Evolutionary conservation across 2,888 invertebrate species (phyloP).

Genomic region (Sarcophaga caerulescens): DNA sequence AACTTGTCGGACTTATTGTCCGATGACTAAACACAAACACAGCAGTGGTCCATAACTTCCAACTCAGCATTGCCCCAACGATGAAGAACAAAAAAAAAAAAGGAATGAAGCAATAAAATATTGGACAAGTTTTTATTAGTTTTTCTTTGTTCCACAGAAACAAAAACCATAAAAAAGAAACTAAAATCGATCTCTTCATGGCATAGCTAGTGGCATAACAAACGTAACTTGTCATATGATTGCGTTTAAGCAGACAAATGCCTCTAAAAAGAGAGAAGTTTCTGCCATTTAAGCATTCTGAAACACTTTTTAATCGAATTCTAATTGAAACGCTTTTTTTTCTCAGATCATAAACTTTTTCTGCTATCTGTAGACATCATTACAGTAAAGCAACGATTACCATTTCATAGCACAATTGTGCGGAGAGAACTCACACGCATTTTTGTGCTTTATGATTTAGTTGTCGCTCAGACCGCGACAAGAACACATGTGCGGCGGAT

Average conservation of each 20-base stretch:
- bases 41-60: constrained; percentile 39
- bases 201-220: background rate
- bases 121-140: constrained; percentile 39
- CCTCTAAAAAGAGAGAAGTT: background rate
- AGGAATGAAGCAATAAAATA: background rate
- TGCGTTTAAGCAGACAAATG: constrained; percentile 4
- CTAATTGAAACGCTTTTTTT: constrained; percentile 49
- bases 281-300: constrained; percentile 28
- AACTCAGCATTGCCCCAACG: constrained; percentile 24
- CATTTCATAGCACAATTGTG: no score
- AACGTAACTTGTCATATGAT: constrained; percentile 37
- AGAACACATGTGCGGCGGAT: no score
- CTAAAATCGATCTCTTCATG: background rate
- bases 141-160: constrained; percentile 17
- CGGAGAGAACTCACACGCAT: no score
- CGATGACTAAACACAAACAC: background rate
- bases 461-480: no score
- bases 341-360: no score
- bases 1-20: background rate
- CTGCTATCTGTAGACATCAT: background rate
- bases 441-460: no score
- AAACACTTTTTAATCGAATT: constrained; percentile 44
- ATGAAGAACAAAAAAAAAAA: constrained; percentile 14
- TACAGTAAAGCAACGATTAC: background rate
- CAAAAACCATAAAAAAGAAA: background rate